Percentiles rank a stretch among this genome's conserved stretches.
Evolutionary conservation across 2,113 vertebrate species (phyloP).

Genomic region (Ictidomys tridecemlineatus): DNA sequence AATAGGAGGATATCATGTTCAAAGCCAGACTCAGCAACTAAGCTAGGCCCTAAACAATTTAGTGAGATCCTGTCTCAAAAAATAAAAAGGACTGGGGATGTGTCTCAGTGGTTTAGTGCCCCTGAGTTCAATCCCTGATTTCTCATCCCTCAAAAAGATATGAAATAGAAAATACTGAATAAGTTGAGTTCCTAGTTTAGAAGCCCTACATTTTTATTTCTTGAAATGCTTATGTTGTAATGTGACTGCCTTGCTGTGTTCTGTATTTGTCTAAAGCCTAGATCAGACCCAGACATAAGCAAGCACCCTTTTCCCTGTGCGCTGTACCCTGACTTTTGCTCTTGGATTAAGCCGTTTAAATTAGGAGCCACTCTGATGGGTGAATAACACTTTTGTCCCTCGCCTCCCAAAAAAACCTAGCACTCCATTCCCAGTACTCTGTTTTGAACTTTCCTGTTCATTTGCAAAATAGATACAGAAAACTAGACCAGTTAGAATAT

Average conservation of each 20-base stretch:
- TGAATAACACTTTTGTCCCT: neutral
- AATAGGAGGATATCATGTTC: no score
- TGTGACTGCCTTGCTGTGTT: neutral
- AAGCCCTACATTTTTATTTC: neutral
- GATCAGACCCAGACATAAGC: neutral
- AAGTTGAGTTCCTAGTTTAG: neutral
- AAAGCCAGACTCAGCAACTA: no score
- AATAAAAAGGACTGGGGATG: no score
- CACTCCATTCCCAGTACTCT: neutral
- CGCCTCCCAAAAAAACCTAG: neutral
- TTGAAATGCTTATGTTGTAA: neutral
- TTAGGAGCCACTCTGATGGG: no score
- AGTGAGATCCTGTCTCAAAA: no score
- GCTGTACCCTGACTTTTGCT: neutral
- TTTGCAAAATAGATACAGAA: conserved; percentile 24
- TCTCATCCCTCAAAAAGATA: no score
- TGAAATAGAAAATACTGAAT: no score
- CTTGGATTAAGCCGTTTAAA: no score
- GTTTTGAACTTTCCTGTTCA: neutral
- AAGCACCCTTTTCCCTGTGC: neutral
- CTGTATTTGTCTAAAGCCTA: neutral
- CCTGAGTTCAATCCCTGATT: no score
- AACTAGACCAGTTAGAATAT: neutral
- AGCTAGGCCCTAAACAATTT: no score
- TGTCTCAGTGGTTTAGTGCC: no score